These are phyloP conservation scores for Nematolebias whitei DNA, from an alignment of 2,113 vertebrate genomes.

Conservation along the genomic window DNA sequence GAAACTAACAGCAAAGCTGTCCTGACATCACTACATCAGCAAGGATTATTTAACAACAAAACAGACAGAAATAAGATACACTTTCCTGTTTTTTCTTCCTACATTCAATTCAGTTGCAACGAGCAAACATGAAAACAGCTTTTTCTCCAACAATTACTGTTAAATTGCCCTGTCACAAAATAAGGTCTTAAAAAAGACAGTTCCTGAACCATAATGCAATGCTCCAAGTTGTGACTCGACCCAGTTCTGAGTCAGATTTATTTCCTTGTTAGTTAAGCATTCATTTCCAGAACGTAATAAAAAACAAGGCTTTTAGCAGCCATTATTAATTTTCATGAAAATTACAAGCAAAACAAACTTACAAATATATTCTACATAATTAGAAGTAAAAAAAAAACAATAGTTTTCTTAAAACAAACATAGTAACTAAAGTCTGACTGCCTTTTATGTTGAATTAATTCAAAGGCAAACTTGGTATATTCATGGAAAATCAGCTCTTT, in stretches of 20 bases:
- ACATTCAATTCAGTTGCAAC: slow-evolving; percentile 10
- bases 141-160: slow-evolving; percentile 31
- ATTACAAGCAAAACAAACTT: slow-evolving; percentile 7
- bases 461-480: background rate
- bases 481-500: slow-evolving; percentile 1
- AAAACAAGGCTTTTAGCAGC: slow-evolving; percentile 33
- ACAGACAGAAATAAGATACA: slow-evolving; percentile 12
- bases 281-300: slow-evolving; percentile 38
- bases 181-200: slow-evolving; percentile 20
- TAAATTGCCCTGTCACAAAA: slow-evolving; percentile 39
- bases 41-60: background rate
- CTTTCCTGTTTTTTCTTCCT: slow-evolving; percentile 10
- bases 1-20: too few species aligned
- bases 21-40: too few species aligned
- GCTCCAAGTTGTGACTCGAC: slow-evolving; percentile 1
- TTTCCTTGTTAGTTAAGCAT: slow-evolving; percentile 30
- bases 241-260: slow-evolving; percentile 31
- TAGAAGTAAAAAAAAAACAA: slow-evolving; percentile 3
- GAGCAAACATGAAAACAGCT: slow-evolving; percentile 24
- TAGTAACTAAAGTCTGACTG: slow-evolving; percentile 11
- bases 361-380: background rate
- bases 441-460: slow-evolving; percentile 2
- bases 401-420: background rate
- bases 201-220: slow-evolving; percentile 31
- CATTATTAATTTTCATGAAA: slow-evolving; percentile 20